A percentile compares a stretch with the other conserved stretches of the same genome.
These are phyloP conservation scores for Xylocopa sonorina DNA, from an alignment of 1,140 invertebrate genomes.

Conservation along the genomic window DNA sequence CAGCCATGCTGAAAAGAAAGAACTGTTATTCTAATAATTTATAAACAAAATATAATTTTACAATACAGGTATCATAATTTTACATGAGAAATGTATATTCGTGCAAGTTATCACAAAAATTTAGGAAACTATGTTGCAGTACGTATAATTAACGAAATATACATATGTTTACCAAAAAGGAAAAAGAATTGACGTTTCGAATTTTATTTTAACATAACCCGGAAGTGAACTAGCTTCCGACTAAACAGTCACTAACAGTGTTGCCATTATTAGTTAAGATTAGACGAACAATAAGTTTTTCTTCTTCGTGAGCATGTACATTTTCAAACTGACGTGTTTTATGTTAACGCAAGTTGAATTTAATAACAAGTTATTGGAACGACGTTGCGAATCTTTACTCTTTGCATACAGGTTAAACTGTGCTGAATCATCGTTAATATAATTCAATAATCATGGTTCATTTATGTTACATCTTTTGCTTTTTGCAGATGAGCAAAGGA, in stretches of 20 bases:
- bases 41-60: no score
- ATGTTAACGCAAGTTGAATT: no score
- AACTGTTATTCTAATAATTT: background rate
- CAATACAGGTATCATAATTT: background rate
- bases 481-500: no score
- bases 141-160: background rate
- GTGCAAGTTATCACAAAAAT: background rate
- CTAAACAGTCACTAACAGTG: background rate
- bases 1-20: conserved; percentile 68
- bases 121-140: background rate
- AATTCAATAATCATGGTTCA: no score
- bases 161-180: background rate
- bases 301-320: no score
- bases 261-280: background rate
- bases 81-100: background rate
- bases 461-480: no score
- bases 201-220: conserved; percentile 8
- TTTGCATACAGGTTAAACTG: no score
- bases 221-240: background rate
- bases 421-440: no score
- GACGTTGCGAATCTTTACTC: no score
- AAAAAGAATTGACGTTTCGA: background rate
- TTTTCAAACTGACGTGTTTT: no score
- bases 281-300: no score
- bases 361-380: no score